These are phyloP conservation scores for Poecilus cupreus DNA, from an alignment of 2,888 invertebrate genomes.

Conservation along the genomic window DNA sequence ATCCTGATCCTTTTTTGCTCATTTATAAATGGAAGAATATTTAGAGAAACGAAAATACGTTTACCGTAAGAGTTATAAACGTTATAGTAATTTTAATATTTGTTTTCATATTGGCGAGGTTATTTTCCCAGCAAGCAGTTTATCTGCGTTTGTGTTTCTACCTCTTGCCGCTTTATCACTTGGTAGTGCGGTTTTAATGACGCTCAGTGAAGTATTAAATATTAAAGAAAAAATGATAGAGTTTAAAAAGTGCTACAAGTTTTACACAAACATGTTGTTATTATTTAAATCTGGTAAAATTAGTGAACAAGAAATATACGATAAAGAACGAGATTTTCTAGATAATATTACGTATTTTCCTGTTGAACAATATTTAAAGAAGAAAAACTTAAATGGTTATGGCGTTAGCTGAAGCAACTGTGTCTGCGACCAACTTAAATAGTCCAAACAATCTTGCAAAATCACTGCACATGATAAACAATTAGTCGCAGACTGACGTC, in stretches of 20 bases:
- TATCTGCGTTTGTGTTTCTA: conserved; percentile 34
- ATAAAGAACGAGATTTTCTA: neutral
- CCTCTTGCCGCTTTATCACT: conserved; percentile 27
- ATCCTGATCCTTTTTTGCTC: neutral
- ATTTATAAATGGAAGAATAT: conserved; percentile 53
- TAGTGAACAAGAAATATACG: conserved; percentile 1
- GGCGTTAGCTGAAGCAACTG: too few relatives aligned
- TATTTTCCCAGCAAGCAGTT: conserved; percentile 39
- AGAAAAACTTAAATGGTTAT: neutral
- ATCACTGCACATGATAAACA: neutral
- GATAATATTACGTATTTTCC: neutral
- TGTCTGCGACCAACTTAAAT: neutral
- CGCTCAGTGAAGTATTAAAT: neutral
- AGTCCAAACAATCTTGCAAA: neutral
- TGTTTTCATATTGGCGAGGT: conserved; percentile 30
- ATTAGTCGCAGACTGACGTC: too few relatives aligned
- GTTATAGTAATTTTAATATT: conserved; percentile 43
- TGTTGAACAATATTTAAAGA: neutral
- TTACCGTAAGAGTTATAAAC: conserved; percentile 53
- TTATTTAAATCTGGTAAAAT: neutral
- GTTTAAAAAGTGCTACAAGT: conserved; percentile 10
- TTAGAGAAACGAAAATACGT: conserved; percentile 51
- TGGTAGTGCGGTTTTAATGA: conserved; percentile 8
- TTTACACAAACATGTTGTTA: neutral
- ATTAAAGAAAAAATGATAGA: conserved; percentile 17